Evolutionary conservation across 2,888 invertebrate species (phyloP), one percentile per base, ranked within the genome.

Genomic region (Drosophila kanekoi): DNA sequence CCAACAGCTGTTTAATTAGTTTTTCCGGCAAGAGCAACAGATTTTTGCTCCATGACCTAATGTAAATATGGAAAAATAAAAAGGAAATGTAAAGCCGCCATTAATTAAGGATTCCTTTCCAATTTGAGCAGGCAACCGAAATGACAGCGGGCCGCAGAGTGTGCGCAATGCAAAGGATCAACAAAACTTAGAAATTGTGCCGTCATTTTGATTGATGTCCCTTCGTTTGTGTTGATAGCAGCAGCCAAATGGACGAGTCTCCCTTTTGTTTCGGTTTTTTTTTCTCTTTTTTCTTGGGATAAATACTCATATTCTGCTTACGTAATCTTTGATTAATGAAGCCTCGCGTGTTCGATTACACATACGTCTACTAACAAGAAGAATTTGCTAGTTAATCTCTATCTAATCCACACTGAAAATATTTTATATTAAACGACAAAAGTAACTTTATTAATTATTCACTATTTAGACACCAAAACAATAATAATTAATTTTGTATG

Each of bases 121-220:
- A 70, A 72, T 84, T 84, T 63, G 48, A 49, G 40, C 65, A 35
- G 35, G 35, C 64, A 58, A 16, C 33, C 47, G 52, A 16, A 37
- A 52, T 52, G 45, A 49, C 57, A 52, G 44, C 53, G 32, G 52
- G 52, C 18, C 28, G 28, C 14, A 40, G 8, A 33, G 32, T 2
- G 45, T 35, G 23, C 10, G 13, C 11, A 44, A n/a, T 35, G 16
- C 37, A 49, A 28, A 35, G 16, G 35, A 60, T 32, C 43, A 41
- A 51, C 45, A 28, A 61, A 44, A 60, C 18, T 28, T 18, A 43
- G 32, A 40, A 59, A 66, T 54, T 59, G 44, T 44, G 63, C 41
- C 69, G 49, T 54, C 65, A 56, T 52, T 83, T 79, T 86, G 87
- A 86, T 81, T 83, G 81, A 81, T 81, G 81, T 47, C 43, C 64